Conservation (phyloP, 2,113 vertebrate genomes). For the Hyperoodon ampullatus region DNA sequence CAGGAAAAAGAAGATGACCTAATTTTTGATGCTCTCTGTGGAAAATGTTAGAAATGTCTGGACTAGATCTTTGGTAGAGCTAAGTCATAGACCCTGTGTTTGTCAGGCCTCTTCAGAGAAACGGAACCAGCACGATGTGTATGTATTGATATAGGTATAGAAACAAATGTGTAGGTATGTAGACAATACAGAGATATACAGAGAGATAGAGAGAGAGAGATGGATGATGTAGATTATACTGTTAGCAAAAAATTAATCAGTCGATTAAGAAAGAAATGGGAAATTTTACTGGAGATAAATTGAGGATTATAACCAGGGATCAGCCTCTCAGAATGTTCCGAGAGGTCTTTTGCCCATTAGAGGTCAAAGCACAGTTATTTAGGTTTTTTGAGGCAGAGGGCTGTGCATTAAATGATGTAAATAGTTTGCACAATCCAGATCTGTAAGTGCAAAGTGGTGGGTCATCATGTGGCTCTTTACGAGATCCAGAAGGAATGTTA, state of each 20-base stretch:
- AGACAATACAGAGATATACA: rapidly evolving
- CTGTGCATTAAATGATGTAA: background rate
- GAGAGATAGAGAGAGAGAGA: background rate
- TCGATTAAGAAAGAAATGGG: background rate
- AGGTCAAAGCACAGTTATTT: background rate
- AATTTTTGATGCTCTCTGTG: background rate
- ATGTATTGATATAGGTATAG: rapidly evolving
- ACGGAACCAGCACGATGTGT: rapidly evolving
- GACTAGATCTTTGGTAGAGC: background rate
- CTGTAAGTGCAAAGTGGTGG: background rate
- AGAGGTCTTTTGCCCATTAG: background rate
- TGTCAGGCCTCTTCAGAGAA: background rate
- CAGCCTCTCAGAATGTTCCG: background rate
- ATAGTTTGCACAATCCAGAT: background rate
- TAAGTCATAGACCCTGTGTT: background rate
- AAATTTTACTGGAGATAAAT: background rate
- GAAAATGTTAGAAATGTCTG: background rate
- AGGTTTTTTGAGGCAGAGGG: background rate
- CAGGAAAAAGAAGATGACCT: background rate
- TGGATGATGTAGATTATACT: rapidly evolving
- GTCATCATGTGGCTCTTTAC: background rate
- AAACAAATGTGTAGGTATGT: rapidly evolving
- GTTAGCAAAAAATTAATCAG: background rate
- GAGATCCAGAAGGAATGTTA: background rate
- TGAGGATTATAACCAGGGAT: background rate